Evolutionary conservation across 1,140 invertebrate genomes (phyloP).

Genomic region (Phymorhynchus buccinoides): DNA sequence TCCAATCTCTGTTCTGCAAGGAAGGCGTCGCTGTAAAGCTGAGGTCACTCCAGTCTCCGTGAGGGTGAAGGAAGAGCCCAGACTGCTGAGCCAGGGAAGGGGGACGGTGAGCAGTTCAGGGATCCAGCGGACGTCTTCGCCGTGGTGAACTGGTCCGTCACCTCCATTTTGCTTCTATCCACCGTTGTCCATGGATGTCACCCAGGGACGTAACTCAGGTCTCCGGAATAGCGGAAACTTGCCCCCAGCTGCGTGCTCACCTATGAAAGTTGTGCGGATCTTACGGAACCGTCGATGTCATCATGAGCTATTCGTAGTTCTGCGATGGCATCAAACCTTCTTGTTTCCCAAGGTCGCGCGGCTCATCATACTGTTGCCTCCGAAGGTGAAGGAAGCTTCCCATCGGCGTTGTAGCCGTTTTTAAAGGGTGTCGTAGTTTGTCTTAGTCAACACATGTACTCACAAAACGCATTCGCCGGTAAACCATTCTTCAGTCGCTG

Average conservation of each 20-base stretch:
- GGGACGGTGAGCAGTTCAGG: slow-evolving; percentile 15
- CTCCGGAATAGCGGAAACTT: not conserved
- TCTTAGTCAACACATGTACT: too few relatives aligned
- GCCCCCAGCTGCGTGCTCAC: slow-evolving; percentile 20
- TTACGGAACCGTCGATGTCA: slow-evolving; percentile 4
- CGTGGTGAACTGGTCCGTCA: slow-evolving; percentile 6
- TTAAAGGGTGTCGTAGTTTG: too few relatives aligned
- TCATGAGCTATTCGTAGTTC: not conserved
- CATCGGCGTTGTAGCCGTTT: too few relatives aligned
- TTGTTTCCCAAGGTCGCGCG: too few relatives aligned
- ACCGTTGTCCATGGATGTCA: not conserved
- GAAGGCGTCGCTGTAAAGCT: not conserved
- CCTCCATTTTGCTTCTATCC: not conserved
- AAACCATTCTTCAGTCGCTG: too few relatives aligned
- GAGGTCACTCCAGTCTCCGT: slow-evolving; percentile 1
- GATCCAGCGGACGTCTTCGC: not conserved
- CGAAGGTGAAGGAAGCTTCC: too few relatives aligned
- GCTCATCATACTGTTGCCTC: too few relatives aligned
- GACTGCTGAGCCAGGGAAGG: slow-evolving; percentile 22
- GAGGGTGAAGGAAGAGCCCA: slow-evolving; percentile 18
- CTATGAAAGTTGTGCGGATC: slow-evolving; percentile 11
- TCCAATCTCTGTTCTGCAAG: not conserved
- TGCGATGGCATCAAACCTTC: not conserved
- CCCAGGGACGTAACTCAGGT: not conserved
- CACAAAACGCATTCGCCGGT: too few relatives aligned